Percentiles rank a stretch among this genome's conserved stretches.
Evolutionary conservation across 1,140 invertebrate genomes (phyloP).

Genomic region (Hirudo medicinalis): DNA sequence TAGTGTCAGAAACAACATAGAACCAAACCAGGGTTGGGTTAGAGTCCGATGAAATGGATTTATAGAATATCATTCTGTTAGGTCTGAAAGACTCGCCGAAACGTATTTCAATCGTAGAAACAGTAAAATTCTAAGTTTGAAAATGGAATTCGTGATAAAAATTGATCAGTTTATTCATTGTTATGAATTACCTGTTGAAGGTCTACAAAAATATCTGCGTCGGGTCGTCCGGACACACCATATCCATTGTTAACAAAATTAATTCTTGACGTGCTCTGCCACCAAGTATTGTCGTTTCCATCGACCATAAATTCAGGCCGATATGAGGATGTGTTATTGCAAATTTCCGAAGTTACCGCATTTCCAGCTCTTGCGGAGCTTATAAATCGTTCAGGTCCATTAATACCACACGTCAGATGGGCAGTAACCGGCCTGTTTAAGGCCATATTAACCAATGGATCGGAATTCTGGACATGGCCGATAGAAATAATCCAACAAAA

Average conservation of each 20-base stretch:
- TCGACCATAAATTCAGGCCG: conserved; percentile 12
- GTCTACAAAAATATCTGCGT: conserved; percentile 8
- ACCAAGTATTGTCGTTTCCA: conserved; percentile 14
- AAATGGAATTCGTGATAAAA: neutral
- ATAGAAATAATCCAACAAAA: too few relatives aligned
- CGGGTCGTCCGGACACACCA: neutral
- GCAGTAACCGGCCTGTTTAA: neutral
- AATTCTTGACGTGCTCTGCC: conserved; percentile 15
- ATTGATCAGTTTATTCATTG: neutral
- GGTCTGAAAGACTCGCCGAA: conserved; percentile 13
- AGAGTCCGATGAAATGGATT: neutral
- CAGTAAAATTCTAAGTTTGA: too few relatives aligned
- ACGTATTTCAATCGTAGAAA: neutral
- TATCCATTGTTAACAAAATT: conserved; percentile 8
- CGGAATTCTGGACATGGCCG: neutral
- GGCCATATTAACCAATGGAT: conserved; percentile 13
- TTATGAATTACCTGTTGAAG: conserved; percentile 6
- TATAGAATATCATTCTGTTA: conserved; percentile 10
- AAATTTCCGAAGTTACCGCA: neutral
- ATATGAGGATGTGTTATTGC: conserved; percentile 5
- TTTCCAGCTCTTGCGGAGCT: neutral
- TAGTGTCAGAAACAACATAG: neutral
- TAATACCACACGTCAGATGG: conserved; percentile 7
- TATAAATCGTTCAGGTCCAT: conserved; percentile 7
- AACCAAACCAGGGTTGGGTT: neutral